Percentiles rank a stretch among this genome's conserved stretches.
phyloP scores from a whole-genome alignment of 2,888 invertebrate species.

The Platycnemis pennipes region DNA sequence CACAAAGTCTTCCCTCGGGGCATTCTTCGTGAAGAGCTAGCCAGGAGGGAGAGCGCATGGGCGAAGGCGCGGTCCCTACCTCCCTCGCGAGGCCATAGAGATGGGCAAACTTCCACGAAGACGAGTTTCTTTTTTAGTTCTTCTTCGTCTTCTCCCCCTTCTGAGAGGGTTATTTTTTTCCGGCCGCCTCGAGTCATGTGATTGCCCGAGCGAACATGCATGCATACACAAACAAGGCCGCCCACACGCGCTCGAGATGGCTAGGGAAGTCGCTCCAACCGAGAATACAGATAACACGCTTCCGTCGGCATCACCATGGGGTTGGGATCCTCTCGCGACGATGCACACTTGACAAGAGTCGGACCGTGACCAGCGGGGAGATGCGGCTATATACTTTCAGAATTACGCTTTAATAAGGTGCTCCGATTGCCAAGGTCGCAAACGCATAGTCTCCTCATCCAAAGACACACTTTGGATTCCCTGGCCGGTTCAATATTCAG shows the following conservation, averaged over 20 bases:
- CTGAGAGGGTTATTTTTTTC: not conserved
- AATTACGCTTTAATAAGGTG: too few species aligned
- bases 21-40: not conserved
- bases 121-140: not conserved
- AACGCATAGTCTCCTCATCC: too few species aligned
- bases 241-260: not conserved
- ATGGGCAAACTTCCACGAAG: slow-evolving; percentile 12
- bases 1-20: not conserved
- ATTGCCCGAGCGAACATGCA: not conserved
- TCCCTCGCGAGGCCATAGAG: not conserved
- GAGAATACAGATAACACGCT: not conserved
- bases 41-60: not conserved
- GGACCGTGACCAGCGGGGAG: too few species aligned
- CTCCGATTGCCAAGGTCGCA: too few species aligned
- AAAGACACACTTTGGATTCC: too few species aligned
- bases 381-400: too few species aligned
- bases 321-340: not conserved
- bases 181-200: not conserved
- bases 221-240: not conserved
- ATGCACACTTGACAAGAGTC: not conserved
- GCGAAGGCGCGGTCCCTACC: not conserved
- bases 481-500: too few species aligned
- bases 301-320: not conserved
- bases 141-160: not conserved
- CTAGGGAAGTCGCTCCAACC: not conserved